Conservation (phyloP, 2,888 invertebrate species). For the Hylaea fasciaria region DNA sequence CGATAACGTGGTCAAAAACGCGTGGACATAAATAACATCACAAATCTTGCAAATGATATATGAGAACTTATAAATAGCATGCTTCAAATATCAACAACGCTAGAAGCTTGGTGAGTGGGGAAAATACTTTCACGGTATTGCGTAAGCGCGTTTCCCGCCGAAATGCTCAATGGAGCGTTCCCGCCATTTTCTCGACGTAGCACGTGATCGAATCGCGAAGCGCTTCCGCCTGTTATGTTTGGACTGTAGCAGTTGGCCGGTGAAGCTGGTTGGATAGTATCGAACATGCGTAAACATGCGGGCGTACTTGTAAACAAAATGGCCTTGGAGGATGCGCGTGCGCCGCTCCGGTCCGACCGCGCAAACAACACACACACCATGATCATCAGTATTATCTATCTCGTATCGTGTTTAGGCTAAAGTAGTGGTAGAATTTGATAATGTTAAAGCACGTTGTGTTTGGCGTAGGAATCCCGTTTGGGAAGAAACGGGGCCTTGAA, state of each 20-base stretch:
- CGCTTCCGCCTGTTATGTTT: constrained; percentile 43
- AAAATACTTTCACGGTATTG: constrained; percentile 74
- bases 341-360: constrained; percentile 56
- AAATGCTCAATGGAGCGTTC: constrained; percentile 77
- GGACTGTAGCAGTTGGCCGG: constrained; percentile 48
- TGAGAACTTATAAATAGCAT: constrained; percentile 34
- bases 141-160: constrained; percentile 75
- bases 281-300: constrained; percentile 69
- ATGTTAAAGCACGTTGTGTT: constrained; percentile 44
- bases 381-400: constrained; percentile 66
- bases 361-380: constrained; percentile 63
- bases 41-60: constrained; percentile 24
- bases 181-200: constrained; percentile 72
- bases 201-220: constrained; percentile 62
- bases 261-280: constrained; percentile 60
- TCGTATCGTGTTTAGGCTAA: constrained; percentile 63
- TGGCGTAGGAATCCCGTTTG: constrained; percentile 35
- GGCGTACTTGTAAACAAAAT: constrained; percentile 77
- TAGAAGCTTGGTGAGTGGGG: constrained; percentile 36
- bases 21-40: constrained; percentile 12
- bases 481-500: constrained; percentile 46
- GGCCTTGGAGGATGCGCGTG: constrained; percentile 76
- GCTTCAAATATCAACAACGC: constrained; percentile 36
- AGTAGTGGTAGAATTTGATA: constrained; percentile 44
- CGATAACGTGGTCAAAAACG: constrained; percentile 40